Evolutionary conservation across 2,797 vertebrate species (phyloP), one percentile per base, ranked within the genome.

Genomic region (Rhynchonycteris naso): DNA sequence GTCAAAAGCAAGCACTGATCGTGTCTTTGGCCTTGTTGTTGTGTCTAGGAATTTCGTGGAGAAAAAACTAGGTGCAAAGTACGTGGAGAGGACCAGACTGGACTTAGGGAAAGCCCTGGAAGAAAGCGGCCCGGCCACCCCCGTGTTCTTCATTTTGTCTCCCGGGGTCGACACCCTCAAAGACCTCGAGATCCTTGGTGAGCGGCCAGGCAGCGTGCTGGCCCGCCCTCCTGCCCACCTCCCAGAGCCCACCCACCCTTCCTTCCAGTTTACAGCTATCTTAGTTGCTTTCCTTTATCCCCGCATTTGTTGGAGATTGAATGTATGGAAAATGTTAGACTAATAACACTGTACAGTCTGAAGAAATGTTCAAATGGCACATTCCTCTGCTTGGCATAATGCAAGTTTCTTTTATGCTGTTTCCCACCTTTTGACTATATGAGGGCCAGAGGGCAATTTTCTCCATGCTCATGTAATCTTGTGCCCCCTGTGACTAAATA

Each of bases 101-200:
- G 98, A 99, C 84, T 98, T 99, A 97, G 97, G 97, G 87, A 99
- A 99, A 97, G 97, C 98, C 19, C 98, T 97, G 94, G 98, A 99
- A 96, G 98, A 98, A 30, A 99, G 98, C 95, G 95, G 97, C 95
- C 98, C 98, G 0, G 96, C 97, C 47, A 98, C 96, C 35, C 98
- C 99, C 0, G 16, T 99, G 38, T 98, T 99, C 98, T 99, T 99
- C 93, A 98, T 99, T 97, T 98, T 99, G 61, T 99, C 98, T 91
- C 98, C 98, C 65, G 98, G 98, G 88, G 98, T 98, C 5, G 98
- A 99, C 83, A 98, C 99, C 52, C 98, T 99, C 13, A 99, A 99
- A 98, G 98, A 99, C 97, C 98, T 98, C 9, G 99, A 99, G 96
- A 97, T 96, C 76, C 98, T 99, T 43, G 98, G 98, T 99, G 98